Evolutionary conservation across 2,797 vertebrate species (phyloP).

Genomic region (Premnoplex brunnescens): DNA sequence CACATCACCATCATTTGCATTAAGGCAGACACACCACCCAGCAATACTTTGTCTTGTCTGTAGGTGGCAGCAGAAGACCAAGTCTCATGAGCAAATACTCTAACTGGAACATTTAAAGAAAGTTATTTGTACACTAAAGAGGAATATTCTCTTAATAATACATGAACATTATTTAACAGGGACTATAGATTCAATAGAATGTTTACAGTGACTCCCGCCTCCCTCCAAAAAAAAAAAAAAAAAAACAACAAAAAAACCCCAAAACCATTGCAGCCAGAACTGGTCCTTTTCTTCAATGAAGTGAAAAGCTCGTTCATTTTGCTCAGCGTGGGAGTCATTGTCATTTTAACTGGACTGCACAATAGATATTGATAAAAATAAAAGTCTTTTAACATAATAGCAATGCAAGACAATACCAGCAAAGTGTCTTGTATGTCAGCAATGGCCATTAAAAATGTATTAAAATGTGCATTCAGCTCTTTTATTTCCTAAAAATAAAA

Average conservation of each 20-base stretch:
- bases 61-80: slow-evolving; percentile 74
- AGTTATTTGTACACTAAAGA: slow-evolving; percentile 63
- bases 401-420: slow-evolving; percentile 69
- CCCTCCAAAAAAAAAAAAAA: not conserved
- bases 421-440: slow-evolving; percentile 64
- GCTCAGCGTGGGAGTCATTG: slow-evolving; percentile 70
- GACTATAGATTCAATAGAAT: slow-evolving; percentile 64
- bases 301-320: slow-evolving; percentile 68
- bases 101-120: not conserved
- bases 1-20: too few species aligned
- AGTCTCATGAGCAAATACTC: not conserved
- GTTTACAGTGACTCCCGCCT: slow-evolving; percentile 50
- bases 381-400: slow-evolving; percentile 74
- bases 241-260: too few species aligned
- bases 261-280: not conserved
- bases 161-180: slow-evolving; percentile 70
- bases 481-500: slow-evolving; percentile 73
- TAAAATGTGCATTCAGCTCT: slow-evolving; percentile 65
- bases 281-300: slow-evolving; percentile 66
- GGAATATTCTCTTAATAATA: slow-evolving; percentile 69
- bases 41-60: not conserved
- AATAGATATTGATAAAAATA: slow-evolving; percentile 77
- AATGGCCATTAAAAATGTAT: slow-evolving; percentile 75
- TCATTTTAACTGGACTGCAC: slow-evolving; percentile 70
- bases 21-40: not conserved